Conservation (phyloP, 2,888 invertebrate species). For the Nomada flava region DNA sequence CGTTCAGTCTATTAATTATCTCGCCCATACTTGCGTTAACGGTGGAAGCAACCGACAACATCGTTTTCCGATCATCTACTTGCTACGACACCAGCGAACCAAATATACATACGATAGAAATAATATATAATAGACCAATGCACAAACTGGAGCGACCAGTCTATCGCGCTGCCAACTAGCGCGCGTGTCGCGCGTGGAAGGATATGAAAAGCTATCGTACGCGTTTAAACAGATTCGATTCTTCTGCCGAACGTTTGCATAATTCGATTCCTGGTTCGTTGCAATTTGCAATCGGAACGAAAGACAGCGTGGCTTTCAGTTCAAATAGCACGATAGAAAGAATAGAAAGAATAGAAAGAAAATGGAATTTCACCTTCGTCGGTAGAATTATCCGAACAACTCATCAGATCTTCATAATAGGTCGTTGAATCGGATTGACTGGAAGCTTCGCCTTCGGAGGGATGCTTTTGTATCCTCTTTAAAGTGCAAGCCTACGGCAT, state of each 20-base stretch:
- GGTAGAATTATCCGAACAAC: constrained; percentile 95
- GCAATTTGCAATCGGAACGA: neutral
- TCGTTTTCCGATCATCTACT: neutral
- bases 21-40: neutral
- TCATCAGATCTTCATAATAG: constrained; percentile 97
- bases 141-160: too few relatives aligned
- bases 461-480: constrained; percentile 92
- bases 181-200: too few relatives aligned
- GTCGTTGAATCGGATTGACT: constrained; percentile 96
- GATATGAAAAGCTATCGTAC: neutral
- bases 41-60: neutral
- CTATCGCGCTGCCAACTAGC: too few relatives aligned
- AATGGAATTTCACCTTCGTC: constrained; percentile 89
- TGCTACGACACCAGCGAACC: neutral
- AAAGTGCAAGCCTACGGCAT: constrained; percentile 89
- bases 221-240: neutral
- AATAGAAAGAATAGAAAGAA: too few relatives aligned
- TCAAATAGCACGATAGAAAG: too few relatives aligned
- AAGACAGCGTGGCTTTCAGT: neutral
- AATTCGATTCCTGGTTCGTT: neutral
- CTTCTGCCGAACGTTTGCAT: neutral
- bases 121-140: too few relatives aligned
- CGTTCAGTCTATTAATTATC: constrained; percentile 42
- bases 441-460: constrained; percentile 93
- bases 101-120: neutral